A percentile compares a stretch with the other conserved stretches of the same genome.
phyloP scores from a whole-genome alignment of 2,113 vertebrate genomes.

The Oryzias curvinotus region DNA sequence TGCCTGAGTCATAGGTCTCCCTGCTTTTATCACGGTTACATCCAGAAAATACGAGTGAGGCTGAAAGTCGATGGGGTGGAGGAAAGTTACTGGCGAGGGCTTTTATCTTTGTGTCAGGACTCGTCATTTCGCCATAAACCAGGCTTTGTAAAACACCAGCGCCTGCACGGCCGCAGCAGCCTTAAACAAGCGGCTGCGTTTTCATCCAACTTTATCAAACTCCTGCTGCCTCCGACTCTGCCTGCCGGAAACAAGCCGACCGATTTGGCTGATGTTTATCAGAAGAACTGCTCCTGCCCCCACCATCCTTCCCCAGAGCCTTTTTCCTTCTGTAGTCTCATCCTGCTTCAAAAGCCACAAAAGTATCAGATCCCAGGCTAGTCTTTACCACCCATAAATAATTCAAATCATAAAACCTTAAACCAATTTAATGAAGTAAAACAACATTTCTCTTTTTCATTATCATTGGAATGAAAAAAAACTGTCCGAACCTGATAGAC shows the following conservation, averaged over 20 bases:
- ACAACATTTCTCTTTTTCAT: too few species aligned
- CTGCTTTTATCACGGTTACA: slow-evolving; percentile 63
- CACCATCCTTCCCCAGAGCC: too few species aligned
- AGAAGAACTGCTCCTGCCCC: too few species aligned
- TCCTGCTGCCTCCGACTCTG: slow-evolving; percentile 3
- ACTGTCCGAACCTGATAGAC: too few species aligned
- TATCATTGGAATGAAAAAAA: too few species aligned
- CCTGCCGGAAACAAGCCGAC: not conserved
- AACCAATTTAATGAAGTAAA: too few species aligned
- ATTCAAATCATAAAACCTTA: too few species aligned
- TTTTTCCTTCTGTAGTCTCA: too few species aligned
- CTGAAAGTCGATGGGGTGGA: slow-evolving; percentile 15
- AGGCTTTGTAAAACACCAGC: slow-evolving; percentile 48
- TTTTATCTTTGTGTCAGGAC: slow-evolving; percentile 65
- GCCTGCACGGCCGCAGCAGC: slow-evolving; percentile 39
- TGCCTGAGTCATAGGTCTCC: slow-evolving; percentile 62
- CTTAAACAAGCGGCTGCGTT: slow-evolving; percentile 44
- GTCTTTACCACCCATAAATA: too few species aligned
- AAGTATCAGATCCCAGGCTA: too few species aligned
- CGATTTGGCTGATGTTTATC: slow-evolving; percentile 10
- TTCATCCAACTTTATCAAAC: slow-evolving; percentile 54
- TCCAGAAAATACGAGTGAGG: slow-evolving; percentile 18
- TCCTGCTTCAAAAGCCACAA: too few species aligned
- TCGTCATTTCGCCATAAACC: slow-evolving; percentile 61
- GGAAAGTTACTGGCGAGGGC: slow-evolving; percentile 10